These are phyloP conservation scores for Ictalurus punctatus DNA, from an alignment of 2,113 vertebrate species.

Conservation along the genomic window DNA sequence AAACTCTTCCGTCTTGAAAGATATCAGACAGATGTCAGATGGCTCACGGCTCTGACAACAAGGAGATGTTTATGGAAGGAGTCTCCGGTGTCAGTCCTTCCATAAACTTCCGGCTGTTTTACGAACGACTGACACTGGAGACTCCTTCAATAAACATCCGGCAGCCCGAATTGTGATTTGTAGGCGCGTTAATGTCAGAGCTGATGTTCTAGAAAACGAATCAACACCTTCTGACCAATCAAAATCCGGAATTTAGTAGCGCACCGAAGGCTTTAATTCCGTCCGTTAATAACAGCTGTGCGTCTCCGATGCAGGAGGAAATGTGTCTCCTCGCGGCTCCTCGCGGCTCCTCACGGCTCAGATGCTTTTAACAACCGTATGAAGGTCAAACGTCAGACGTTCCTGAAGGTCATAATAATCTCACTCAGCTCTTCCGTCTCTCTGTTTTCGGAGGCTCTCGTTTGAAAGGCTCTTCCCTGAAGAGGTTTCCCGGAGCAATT, in stretches of 20 bases:
- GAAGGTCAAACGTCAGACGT: neutral
- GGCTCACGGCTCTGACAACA: too few relatives aligned
- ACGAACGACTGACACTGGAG: too few relatives aligned
- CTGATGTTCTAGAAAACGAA: neutral
- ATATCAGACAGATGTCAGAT: too few relatives aligned
- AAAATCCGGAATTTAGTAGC: neutral
- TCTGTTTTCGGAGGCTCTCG: neutral
- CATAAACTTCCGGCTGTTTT: too few relatives aligned
- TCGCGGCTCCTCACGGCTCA: neutral
- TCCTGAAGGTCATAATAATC: neutral
- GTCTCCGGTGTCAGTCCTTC: too few relatives aligned
- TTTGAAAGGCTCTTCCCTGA: conserved; percentile 10
- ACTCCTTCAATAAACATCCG: neutral
- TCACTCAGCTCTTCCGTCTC: neutral
- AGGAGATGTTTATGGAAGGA: too few relatives aligned
- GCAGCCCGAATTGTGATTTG: neutral
- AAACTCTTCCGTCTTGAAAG: neutral
- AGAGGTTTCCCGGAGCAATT: conserved; percentile 1
- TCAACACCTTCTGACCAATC: neutral
- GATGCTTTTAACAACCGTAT: neutral
- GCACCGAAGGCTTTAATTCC: neutral
- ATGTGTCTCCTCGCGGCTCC: neutral
- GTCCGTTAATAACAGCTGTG: neutral
- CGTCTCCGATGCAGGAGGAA: neutral
- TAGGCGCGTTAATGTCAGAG: neutral